Conservation (phyloP, 2,113 vertebrate species). For the Malurus alboscapulatus region DNA sequence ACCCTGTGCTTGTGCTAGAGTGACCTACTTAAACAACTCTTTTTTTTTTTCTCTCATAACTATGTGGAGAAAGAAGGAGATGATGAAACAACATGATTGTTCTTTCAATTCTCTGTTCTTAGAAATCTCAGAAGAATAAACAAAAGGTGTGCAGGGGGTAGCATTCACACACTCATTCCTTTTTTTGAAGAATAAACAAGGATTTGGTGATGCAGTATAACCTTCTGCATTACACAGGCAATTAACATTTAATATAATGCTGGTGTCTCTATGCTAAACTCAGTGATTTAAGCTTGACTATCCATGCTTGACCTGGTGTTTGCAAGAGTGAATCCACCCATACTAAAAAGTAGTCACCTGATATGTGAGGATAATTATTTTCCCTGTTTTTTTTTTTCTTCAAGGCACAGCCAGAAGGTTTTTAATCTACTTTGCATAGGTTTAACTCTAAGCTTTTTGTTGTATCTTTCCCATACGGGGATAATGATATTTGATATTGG, state of each 20-base stretch:
- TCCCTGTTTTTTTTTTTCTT: background rate
- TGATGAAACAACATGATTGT: background rate
- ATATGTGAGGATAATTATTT: background rate
- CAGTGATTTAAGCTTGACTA: background rate
- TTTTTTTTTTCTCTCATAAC: background rate
- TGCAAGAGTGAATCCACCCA: background rate
- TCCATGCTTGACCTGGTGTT: background rate
- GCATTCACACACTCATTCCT: background rate
- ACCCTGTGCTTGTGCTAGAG: background rate
- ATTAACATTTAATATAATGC: background rate
- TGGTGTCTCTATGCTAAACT: background rate
- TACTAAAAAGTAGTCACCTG: background rate
- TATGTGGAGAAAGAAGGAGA: background rate
- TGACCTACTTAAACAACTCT: slow-evolving; percentile 1
- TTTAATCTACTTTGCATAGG: background rate
- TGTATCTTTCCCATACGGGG: background rate
- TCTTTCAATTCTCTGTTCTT: background rate
- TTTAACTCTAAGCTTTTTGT: background rate
- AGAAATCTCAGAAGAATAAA: background rate
- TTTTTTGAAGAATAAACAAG: background rate
- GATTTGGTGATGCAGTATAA: background rate
- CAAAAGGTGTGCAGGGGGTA: background rate
- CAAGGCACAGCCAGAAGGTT: background rate
- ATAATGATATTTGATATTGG: background rate
- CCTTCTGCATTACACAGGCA: background rate